Base-by-base conservation (phyloP, 2,113 vertebrate genomes). In the Drymodes brunneopygia region DNA sequence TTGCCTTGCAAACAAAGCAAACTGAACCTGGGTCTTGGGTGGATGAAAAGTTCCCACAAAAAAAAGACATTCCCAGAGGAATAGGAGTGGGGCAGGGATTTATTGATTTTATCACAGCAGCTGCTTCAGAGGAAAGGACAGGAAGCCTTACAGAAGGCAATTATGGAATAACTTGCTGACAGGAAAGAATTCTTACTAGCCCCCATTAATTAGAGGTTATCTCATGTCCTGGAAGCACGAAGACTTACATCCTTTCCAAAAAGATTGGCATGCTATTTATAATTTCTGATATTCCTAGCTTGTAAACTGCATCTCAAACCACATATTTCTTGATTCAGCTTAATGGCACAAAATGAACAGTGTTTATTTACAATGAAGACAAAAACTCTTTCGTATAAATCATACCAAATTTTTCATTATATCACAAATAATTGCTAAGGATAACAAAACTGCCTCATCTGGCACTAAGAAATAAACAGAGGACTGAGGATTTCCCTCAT, bases 131-230 rank as follows among this genome's bases (percentile, higher is more conserved):
- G 79, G 12, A 60, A 90, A 66, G 93, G 20, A 50, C 85, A 95
- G 90, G 92, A 94, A 95, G 69, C 88, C 48, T 57, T 64, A 74
- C 31, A 93, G 92, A 90, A 94, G 79, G 88, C 88, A 94, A 93
- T 95, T 94, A 96, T 24, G 35, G 74, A 96, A 90, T 83, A 96
- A 94, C 75, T 94, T 97, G 93, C 75, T 95, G 94, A 95, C 82
- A 96, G 90, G 81, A 78, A 96, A 72, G 74, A 81, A 93, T 83
- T 94, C 91, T 78, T 92, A 54, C 88, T 86, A 88, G 77, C 51
- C 36, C 25, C 58, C 65, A 64, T 95, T 97, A 97, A 96, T 97
- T 93, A 96, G 94, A 90, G 92, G 93, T 90, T 97, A 94, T 97
- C 96, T 93, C 66, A 42, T 67, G 94, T 77, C 85, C 75, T 95